Percentiles rank a stretch among this genome's conserved stretches.
These are phyloP conservation scores for Ecliptopera silaceata DNA, from an alignment of 2,888 invertebrate species.

Conservation along the genomic window DNA sequence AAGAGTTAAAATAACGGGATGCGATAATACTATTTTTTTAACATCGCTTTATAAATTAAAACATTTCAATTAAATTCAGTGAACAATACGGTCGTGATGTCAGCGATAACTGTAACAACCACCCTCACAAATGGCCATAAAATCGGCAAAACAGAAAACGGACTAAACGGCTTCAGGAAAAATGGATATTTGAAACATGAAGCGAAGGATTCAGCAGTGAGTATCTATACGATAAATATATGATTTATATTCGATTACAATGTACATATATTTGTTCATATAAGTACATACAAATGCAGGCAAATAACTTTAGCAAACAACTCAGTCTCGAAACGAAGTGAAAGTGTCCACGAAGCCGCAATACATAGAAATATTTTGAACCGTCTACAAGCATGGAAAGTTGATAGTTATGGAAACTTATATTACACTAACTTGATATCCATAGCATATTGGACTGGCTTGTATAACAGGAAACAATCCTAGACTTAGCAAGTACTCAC, in stretches of 20 bases:
- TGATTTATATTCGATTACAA: background rate
- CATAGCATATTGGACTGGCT: background rate
- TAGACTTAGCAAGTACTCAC: conserved; percentile 9
- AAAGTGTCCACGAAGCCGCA: conserved; percentile 40
- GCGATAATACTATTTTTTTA: conserved; percentile 11
- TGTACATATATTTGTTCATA: too few species aligned
- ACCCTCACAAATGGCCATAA: conserved; percentile 68
- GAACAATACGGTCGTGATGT: conserved; percentile 55
- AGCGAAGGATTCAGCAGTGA: conserved; percentile 56
- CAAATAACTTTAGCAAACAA: conserved; percentile 33
- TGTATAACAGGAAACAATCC: conserved; percentile 14
- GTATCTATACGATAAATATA: conserved; percentile 37
- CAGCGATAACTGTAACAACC: conserved; percentile 71
- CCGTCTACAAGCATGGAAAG: conserved; percentile 29
- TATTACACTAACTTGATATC: background rate
- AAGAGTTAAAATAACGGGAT: background rate
- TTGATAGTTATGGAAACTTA: conserved; percentile 10
- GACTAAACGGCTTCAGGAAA: conserved; percentile 67
- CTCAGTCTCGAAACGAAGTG: conserved; percentile 37
- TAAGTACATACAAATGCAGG: conserved; percentile 9
- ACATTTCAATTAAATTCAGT: conserved; percentile 26
- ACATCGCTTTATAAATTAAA: conserved; percentile 21
- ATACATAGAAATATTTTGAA: conserved; percentile 29
- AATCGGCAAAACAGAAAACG: conserved; percentile 62
- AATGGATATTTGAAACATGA: conserved; percentile 67